phyloP scores from a whole-genome alignment of 2,888 invertebrate genomes.

The Dasysyrphus tricinctus region DNA sequence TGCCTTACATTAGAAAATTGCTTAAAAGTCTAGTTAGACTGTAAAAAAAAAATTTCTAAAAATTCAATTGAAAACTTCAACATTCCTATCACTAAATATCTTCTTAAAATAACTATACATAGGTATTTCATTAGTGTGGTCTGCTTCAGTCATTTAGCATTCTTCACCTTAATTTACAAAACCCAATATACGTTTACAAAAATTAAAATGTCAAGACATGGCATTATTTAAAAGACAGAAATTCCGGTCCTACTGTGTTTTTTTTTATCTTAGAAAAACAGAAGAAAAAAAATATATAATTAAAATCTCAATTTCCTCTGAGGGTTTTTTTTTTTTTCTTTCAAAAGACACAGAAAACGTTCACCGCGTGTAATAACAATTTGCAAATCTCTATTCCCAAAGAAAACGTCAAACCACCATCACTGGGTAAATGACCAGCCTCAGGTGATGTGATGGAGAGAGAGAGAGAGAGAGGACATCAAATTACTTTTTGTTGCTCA shows the following conservation, averaged over 20 bases:
- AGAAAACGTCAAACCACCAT: constrained; percentile 38
- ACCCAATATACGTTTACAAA: no score
- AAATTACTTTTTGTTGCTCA: constrained; percentile 70
- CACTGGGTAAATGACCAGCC: constrained; percentile 31
- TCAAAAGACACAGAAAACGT: constrained; percentile 33
- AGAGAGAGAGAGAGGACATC: constrained; percentile 45
- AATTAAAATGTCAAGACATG: constrained; percentile 1
- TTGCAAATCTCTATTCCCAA: constrained; percentile 28
- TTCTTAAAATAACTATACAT: no score
- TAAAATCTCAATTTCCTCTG: constrained; percentile 54
- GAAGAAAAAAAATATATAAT: constrained; percentile 35
- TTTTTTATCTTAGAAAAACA: background rate
- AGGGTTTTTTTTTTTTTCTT: constrained; percentile 12
- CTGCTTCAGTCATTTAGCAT: background rate
- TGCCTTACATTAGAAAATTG: no score
- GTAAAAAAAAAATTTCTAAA: no score
- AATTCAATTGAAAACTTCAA: no score
- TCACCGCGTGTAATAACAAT: constrained; percentile 19
- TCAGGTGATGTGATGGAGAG: constrained; percentile 13
- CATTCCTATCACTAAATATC: no score
- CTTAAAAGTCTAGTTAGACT: no score
- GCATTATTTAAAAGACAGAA: background rate
- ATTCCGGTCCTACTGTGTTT: background rate
- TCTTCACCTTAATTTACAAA: background rate
- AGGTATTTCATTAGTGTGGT: no score